These are phyloP conservation scores for Parauchenoglanis punctatus DNA, from an alignment of 2,797 vertebrate species.

Conservation along the genomic window DNA sequence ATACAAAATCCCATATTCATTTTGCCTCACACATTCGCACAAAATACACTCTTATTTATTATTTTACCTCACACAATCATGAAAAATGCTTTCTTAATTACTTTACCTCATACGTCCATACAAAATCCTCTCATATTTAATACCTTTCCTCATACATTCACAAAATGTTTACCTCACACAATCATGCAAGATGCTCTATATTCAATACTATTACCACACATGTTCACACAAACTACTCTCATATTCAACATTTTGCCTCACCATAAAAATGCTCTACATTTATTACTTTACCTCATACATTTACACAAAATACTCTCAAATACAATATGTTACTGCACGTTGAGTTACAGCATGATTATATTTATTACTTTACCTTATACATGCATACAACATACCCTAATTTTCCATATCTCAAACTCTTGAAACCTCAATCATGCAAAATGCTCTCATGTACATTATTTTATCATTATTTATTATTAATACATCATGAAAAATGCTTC, in stretches of 20 bases:
- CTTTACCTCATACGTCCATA: too few species aligned
- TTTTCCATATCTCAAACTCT: neutral
- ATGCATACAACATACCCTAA: neutral
- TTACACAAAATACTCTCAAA: neutral
- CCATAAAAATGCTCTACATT: neutral
- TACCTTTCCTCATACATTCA: too few species aligned
- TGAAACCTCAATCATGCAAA: neutral
- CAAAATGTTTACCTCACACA: neutral
- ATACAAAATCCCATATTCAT: too few species aligned
- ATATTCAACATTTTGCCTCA: too few species aligned
- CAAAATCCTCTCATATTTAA: neutral
- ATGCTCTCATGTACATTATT: neutral
- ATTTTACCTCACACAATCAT: too few species aligned
- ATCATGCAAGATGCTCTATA: neutral
- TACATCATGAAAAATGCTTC: neutral
- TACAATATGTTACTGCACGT: neutral
- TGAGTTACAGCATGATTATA: neutral
- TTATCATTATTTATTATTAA: neutral
- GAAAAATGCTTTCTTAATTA: too few species aligned
- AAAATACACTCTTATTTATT: too few species aligned
- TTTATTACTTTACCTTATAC: slow-evolving; percentile 3
- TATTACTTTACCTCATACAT: neutral
- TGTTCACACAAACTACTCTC: too few species aligned
- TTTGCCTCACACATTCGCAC: too few species aligned
- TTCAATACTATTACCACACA: too few species aligned